phyloP scores from a whole-genome alignment of 2,888 invertebrate species.

The Nomada fucata region DNA sequence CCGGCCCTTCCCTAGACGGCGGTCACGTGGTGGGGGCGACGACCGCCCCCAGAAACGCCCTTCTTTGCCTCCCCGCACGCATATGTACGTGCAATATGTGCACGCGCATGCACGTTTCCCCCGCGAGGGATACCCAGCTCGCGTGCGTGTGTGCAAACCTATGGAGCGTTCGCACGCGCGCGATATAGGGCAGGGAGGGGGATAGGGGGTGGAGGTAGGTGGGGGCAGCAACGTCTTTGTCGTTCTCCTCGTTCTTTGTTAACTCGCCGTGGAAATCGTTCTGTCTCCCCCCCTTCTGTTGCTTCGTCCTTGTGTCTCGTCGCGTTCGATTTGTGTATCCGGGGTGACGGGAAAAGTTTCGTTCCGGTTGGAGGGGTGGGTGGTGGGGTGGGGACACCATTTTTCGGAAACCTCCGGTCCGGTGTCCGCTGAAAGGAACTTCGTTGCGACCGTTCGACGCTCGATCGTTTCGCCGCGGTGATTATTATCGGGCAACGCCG shows the following conservation, averaged over 20 bases:
- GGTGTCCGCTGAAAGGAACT: no score
- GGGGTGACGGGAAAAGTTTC: no score
- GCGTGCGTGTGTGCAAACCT: not conserved
- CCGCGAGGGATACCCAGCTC: not conserved
- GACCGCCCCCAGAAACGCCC: slow-evolving; percentile 84
- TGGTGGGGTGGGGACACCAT: not conserved
- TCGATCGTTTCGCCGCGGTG: no score
- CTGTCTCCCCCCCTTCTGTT: slow-evolving; percentile 17
- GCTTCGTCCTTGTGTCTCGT: not conserved
- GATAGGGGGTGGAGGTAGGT: not conserved
- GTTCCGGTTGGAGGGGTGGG: no score
- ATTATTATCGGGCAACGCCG: no score
- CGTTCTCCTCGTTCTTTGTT: slow-evolving; percentile 49
- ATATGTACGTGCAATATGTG: slow-evolving; percentile 31
- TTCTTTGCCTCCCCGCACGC: slow-evolving; percentile 74
- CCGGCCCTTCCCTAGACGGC: slow-evolving; percentile 19
- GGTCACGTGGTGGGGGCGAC: slow-evolving; percentile 73
- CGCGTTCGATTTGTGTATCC: not conserved
- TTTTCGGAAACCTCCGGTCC: no score
- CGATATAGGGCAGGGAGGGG: slow-evolving; percentile 2
- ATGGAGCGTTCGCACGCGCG: not conserved
- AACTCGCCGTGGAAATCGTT: slow-evolving; percentile 49
- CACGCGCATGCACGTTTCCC: slow-evolving; percentile 51
- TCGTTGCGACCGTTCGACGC: no score
- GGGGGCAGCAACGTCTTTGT: slow-evolving; percentile 27